Conservation (phyloP, 1,140 invertebrate species). For the Bombus confusus region DNA sequence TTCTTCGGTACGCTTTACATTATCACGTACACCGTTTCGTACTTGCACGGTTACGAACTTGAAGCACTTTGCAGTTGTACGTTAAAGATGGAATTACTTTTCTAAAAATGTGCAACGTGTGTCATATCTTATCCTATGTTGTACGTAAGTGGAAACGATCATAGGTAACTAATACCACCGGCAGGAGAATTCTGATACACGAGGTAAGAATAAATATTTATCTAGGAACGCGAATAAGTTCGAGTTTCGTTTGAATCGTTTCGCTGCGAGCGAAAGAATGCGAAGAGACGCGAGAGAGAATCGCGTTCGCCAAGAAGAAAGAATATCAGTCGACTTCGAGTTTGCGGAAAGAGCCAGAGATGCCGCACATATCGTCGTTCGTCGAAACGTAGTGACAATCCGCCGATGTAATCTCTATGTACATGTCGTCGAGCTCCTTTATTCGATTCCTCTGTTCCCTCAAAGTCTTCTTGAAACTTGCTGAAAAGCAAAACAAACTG, state of each 20-base stretch:
- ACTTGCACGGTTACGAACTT: not conserved
- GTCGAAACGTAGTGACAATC: slow-evolving; percentile 83
- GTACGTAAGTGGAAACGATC: slow-evolving; percentile 41
- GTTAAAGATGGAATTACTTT: not conserved
- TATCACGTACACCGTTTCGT: not conserved
- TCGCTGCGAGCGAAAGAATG: not conserved
- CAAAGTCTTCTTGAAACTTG: slow-evolving; percentile 86
- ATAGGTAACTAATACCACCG: slow-evolving; percentile 79
- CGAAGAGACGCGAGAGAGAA: not conserved
- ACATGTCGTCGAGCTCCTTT: slow-evolving; percentile 91
- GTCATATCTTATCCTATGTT: slow-evolving; percentile 7
- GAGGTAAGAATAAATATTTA: slow-evolving; percentile 19
- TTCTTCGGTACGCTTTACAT: not conserved
- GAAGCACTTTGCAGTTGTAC: not conserved
- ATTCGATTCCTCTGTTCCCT: slow-evolving; percentile 86
- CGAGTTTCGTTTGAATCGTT: not conserved
- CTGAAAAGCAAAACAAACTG: slow-evolving; percentile 68
- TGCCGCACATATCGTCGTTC: slow-evolving; percentile 86
- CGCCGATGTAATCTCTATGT: slow-evolving; percentile 86
- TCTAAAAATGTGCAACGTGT: not conserved
- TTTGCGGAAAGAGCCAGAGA: slow-evolving; percentile 91
- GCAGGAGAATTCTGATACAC: slow-evolving; percentile 46
- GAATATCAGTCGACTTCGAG: slow-evolving; percentile 88
- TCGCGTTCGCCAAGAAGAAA: not conserved
- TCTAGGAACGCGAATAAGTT: not conserved